These are phyloP conservation scores for Poeciliopsis turneri DNA, from an alignment of 2,797 vertebrate species.

Conservation along the genomic window DNA sequence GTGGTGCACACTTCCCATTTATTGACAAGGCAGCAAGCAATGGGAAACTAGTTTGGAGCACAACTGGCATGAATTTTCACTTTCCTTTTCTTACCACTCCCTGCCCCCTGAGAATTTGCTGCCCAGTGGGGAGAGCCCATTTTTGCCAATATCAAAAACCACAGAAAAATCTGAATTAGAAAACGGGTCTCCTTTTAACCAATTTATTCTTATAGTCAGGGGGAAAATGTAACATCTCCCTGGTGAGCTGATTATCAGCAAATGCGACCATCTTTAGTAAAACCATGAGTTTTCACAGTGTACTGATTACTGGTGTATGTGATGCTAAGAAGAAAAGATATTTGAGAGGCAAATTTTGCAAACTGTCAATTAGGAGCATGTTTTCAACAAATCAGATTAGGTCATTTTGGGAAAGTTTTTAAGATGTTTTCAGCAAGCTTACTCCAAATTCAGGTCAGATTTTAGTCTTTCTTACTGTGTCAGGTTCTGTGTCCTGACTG, in stretches of 20 bases:
- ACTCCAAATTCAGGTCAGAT: not conserved
- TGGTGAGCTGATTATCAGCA: too few species aligned
- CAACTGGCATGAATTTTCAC: not conserved
- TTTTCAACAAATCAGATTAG: too few species aligned
- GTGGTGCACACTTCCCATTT: too few species aligned
- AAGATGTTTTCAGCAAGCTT: too few species aligned
- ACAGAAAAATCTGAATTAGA: not conserved
- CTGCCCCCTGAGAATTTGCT: not conserved
- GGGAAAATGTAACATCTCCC: not conserved
- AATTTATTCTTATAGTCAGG: not conserved
- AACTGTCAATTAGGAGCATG: too few species aligned
- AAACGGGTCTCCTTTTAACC: not conserved
- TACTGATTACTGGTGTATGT: too few species aligned
- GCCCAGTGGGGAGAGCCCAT: not conserved
- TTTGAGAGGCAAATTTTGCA: too few species aligned
- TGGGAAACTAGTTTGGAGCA: too few species aligned
- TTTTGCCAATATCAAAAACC: not conserved
- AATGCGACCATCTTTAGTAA: not conserved
- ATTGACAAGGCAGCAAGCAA: too few species aligned
- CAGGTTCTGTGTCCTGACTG: not conserved
- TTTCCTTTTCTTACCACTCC: not conserved
- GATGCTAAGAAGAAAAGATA: too few species aligned
- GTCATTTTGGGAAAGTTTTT: too few species aligned
- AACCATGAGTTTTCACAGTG: too few species aligned
- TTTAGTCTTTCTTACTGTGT: not conserved